Percentiles rank a stretch among this genome's conserved stretches.
These are phyloP conservation scores for Epizoanthus scotinus DNA, from an alignment of 92 coral and sea anemone genomes.

Conservation along the genomic window DNA sequence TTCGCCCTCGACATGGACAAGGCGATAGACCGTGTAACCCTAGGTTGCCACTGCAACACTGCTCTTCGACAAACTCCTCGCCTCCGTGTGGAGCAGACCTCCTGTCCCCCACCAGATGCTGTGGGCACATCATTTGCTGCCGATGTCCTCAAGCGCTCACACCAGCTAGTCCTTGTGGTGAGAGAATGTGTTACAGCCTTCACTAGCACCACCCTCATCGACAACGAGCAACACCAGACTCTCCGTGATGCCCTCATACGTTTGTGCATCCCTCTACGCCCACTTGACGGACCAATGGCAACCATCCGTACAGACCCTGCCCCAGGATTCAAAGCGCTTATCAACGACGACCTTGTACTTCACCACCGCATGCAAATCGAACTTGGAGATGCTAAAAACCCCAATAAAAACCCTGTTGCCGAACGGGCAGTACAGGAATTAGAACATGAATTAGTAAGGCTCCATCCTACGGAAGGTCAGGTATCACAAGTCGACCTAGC, in stretches of 20 bases:
- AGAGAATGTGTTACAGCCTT: conserved; percentile 26
- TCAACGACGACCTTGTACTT: conserved; percentile 47
- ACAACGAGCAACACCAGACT: conserved; percentile 28
- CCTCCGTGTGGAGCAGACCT: conserved; percentile 7
- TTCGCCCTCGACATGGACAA: conserved; percentile 36
- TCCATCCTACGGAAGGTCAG: conserved; percentile 1
- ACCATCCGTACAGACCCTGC: conserved; percentile 65
- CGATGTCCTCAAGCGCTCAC: conserved; percentile 40
- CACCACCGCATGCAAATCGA: conserved; percentile 36
- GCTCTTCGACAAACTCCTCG: conserved; percentile 19
- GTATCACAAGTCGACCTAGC: conserved; percentile 27
- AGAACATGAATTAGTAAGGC: conserved; percentile 18
- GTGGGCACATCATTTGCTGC: conserved; percentile 43
- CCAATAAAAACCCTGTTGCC: conserved; percentile 69
- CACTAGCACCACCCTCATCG: conserved; percentile 25
- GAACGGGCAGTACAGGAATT: conserved; percentile 45
- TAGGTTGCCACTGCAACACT: not conserved
- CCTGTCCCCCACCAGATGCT: conserved; percentile 25
- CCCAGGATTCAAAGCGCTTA: conserved; percentile 58
- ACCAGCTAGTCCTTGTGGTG: conserved; percentile 37
- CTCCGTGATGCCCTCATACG: not conserved
- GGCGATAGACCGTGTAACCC: conserved; percentile 20
- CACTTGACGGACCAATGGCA: conserved; percentile 21
- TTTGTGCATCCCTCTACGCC: conserved; percentile 32
- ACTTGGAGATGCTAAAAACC: conserved; percentile 31